Evolutionary conservation across 2,113 vertebrate species (phyloP), one percentile per base, ranked within the genome.

Genomic region (Panthera leo): DNA sequence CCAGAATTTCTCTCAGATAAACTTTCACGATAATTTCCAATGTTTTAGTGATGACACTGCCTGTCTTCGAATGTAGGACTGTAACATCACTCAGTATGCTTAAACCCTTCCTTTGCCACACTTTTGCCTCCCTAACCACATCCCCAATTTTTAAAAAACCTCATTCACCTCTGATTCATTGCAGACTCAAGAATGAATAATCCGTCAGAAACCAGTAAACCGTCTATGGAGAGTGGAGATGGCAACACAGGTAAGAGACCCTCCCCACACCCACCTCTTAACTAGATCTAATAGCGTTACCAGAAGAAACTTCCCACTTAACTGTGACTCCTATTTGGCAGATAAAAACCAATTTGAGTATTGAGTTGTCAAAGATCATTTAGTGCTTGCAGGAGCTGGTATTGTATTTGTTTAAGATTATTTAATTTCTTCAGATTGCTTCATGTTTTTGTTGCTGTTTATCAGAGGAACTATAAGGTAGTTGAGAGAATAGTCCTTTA

Each of bases 131-230:
- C 27, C 91, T 85, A 75, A 36, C 31, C 0, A 51, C 55, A 86
- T 87, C 76, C 85, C 78, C 5, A 71, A 10, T 63, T 15, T 94
- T 42, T 97, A 29, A 83, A 92, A 93, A 85, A 36, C 1, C 68
- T 84, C 82, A 92, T 96, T 80, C 45, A 21, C 48, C 87, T 99
- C 98, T 99, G 75, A 96, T 99, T 98, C 97, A 78, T 98, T 99
- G 95, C 98, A 99, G 99, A 99, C 99, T 99, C 99, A 98, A 99
- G 99, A 99, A 99, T 99, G 99, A 99, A 99, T 99, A 99, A 99
- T 99, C 99, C 99, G 98, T 99, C 99, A 99, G 99, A 99, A 99
- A 99, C 98, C 98, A 99, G 99, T 99, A 99, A 99, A 99, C 99
- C 99, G 98, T 99, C 99, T 98, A 99, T 99, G 99, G 99, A 99